Evolutionary conservation across 2,888 invertebrate species (phyloP).

Genomic region (Tachina grossa): DNA sequence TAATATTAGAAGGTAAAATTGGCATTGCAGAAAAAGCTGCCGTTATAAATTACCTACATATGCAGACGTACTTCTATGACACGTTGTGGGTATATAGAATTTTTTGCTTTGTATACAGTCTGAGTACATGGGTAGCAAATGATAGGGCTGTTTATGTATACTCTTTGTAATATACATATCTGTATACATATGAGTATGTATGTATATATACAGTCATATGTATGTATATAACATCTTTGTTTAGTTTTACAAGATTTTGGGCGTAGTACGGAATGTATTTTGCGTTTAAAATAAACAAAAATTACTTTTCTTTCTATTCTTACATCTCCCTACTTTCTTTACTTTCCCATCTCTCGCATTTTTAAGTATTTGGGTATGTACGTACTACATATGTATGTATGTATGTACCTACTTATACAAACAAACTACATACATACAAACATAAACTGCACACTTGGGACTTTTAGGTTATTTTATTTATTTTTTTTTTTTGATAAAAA

Average conservation of each 20-base stretch:
- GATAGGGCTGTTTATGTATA: slow-evolving; percentile 31
- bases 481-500: slow-evolving; percentile 61
- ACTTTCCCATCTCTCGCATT: neutral
- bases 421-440: neutral
- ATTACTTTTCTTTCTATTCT: neutral
- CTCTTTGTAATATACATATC: neutral
- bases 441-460: slow-evolving; percentile 57
- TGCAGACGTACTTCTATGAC: neutral
- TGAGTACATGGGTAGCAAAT: neutral
- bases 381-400: neutral
- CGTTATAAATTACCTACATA: neutral
- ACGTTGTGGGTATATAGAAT: neutral
- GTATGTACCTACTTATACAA: neutral
- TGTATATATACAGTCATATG: neutral
- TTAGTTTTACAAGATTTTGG: slow-evolving; percentile 54
- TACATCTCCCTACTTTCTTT: slow-evolving; percentile 2
- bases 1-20: neutral
- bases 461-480: slow-evolving; percentile 44
- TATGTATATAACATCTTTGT: neutral
- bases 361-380: neutral
- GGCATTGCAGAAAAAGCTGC: slow-evolving; percentile 51
- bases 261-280: slow-evolving; percentile 51
- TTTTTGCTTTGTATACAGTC: neutral
- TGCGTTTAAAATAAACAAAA: slow-evolving; percentile 22
- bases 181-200: neutral